Base-by-base conservation (phyloP, 2,113 vertebrate species). In the Anguilla japonica region DNA sequence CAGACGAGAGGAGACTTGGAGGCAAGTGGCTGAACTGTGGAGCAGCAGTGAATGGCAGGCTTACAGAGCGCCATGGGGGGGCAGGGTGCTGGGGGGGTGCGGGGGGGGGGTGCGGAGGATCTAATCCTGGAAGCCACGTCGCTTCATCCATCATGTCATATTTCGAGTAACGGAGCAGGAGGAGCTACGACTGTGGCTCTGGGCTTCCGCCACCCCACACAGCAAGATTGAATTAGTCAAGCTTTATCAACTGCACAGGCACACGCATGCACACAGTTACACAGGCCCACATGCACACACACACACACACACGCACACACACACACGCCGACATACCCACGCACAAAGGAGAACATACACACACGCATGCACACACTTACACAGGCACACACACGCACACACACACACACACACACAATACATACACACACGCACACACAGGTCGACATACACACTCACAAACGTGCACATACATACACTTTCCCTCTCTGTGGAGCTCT, bases 351-450 rank as follows among this genome's bases (percentile, higher is more conserved):
- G 13, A 6, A 53, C 50, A 53, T 11, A 14, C 50, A 0, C 13
- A 53, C 0, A 88, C 15, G 20, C 87, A 85, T 20, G 75, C 5
- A 75, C 81, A 81, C 78, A 87, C 81, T n/a, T 16, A 86, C 43
- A 84, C 41, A 89, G 26, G 79, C 3, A 89, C 57, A 0, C 63
- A 53, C 22, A 29, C 81, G 8, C 46, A 84, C 83, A 63, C 83
- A 84, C 34, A 84, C 46, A n/a, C 82, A 53, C 43, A 46, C n/a
- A 71, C 41, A 82, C 15, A 81, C n/a, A 71, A 39, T 43, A 13
- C 50, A 53, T 0, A 53, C 50, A 53, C 26, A 50, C 46, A 56
- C 81, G 56, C 46, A 56, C 81, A 56, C 83, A 14, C 46, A 41
- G 9, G 22, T 18, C 20, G 0, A 84, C 60, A 67, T 9, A 67